Evolutionary conservation across 2,113 vertebrate genomes (phyloP).

Genomic region (Vulpes lagopus): DNA sequence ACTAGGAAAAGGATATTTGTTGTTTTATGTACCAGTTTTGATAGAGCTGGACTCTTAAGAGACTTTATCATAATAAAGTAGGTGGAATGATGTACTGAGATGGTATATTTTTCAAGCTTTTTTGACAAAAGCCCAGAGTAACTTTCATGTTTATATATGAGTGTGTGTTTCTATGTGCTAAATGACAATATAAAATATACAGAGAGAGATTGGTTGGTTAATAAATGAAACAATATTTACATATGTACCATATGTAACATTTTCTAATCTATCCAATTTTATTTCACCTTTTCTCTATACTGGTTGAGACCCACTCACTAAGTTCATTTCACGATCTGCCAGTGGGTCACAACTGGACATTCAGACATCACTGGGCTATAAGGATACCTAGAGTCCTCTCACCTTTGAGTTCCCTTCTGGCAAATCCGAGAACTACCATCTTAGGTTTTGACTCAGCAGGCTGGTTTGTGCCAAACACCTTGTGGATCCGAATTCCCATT

Average conservation of each 20-base stretch:
- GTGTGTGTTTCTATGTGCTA: neutral
- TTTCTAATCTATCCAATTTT: neutral
- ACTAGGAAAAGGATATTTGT: neutral
- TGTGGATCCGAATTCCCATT: neutral
- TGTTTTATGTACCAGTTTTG: constrained; percentile 1
- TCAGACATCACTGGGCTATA: neutral
- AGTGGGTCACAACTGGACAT: neutral
- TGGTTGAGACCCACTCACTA: neutral
- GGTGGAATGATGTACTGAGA: neutral
- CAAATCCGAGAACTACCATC: neutral
- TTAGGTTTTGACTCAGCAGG: neutral
- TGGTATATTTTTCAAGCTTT: neutral
- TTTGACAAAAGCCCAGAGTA: neutral
- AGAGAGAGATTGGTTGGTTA: neutral
- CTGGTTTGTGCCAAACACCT: neutral
- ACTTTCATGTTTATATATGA: neutral
- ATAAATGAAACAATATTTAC: neutral
- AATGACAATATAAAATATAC: neutral
- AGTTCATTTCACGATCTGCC: neutral
- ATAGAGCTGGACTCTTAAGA: neutral
- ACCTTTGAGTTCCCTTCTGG: neutral
- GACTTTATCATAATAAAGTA: constrained; percentile 21
- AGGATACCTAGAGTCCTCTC: no score
- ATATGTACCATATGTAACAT: neutral
- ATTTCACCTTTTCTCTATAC: neutral